Conservation (phyloP, 2,113 vertebrate species). For the Salvelinus fontinalis region DNA sequence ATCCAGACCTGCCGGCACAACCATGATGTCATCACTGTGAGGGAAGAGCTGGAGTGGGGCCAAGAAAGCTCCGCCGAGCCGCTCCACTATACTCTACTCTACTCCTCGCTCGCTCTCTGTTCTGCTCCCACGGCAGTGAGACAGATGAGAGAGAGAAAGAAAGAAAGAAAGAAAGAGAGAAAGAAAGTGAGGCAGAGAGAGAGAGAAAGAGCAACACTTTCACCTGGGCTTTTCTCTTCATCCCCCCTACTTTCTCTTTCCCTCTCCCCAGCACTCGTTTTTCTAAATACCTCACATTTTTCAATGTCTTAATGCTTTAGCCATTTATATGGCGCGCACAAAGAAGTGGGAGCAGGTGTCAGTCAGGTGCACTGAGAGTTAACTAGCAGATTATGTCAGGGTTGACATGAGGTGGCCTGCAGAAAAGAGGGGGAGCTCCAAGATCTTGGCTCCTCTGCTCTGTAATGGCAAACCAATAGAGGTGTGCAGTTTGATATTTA, state of each 20-base stretch:
- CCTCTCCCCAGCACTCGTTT: constrained; percentile 9
- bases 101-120: no score
- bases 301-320: constrained; percentile 36
- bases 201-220: neutral
- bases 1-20: constrained; percentile 98
- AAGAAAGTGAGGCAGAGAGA: neutral
- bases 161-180: neutral
- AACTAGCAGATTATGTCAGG: constrained; percentile 3
- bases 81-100: no score
- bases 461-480: neutral
- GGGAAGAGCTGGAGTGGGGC: constrained; percentile 83
- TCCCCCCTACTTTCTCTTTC: neutral
- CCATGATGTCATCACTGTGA: constrained; percentile 91
- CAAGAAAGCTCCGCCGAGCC: constrained; percentile 50
- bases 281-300: constrained; percentile 45
- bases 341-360: constrained; percentile 14
- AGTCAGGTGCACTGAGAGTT: constrained; percentile 17
- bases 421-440: neutral
- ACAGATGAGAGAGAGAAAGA: constrained; percentile 27
- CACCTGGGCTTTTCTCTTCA: constrained; percentile 3
- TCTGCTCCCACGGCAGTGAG: constrained; percentile 38
- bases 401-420: neutral
- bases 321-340: constrained; percentile 30
- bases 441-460: neutral
- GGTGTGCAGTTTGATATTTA: no score